Evolutionary conservation across 2,888 invertebrate species (phyloP).

Genomic region (Margaritifera margaritifera): DNA sequence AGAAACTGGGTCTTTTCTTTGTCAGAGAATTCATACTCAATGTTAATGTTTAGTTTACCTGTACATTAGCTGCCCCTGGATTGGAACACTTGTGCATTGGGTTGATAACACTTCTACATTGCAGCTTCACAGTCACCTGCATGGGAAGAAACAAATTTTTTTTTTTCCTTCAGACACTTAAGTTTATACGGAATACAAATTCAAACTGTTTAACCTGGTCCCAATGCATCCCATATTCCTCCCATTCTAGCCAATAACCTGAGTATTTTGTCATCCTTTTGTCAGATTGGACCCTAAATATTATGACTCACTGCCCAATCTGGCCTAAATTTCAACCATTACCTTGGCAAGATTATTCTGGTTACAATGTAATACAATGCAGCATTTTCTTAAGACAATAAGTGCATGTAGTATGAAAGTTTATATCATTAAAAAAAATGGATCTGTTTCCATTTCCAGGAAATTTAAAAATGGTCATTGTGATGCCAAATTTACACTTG

Average conservation of each 20-base stretch:
- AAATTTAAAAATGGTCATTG: no score
- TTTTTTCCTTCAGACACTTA: background rate
- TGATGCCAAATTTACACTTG: no score
- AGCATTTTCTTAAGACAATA: no score
- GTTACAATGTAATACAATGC: no score
- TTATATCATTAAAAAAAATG: no score
- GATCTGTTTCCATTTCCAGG: no score
- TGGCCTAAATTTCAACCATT: no score
- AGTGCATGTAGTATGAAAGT: no score
- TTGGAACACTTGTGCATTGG: constrained; percentile 76
- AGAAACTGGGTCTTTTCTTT: no score
- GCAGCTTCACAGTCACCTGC: constrained; percentile 71
- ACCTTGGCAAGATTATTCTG: no score
- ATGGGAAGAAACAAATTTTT: constrained; percentile 10
- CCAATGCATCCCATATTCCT: background rate
- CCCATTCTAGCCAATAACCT: background rate
- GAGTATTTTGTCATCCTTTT: background rate
- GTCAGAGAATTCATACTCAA: no score
- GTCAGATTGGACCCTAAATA: background rate
- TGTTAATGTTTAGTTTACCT: no score
- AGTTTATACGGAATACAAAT: background rate
- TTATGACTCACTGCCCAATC: background rate
- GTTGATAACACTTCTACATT: constrained; percentile 74
- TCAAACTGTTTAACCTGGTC: background rate
- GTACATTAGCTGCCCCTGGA: constrained; percentile 77